phyloP scores from a whole-genome alignment of 2,888 invertebrate species.

The Bhutanitis thaidina region DNA sequence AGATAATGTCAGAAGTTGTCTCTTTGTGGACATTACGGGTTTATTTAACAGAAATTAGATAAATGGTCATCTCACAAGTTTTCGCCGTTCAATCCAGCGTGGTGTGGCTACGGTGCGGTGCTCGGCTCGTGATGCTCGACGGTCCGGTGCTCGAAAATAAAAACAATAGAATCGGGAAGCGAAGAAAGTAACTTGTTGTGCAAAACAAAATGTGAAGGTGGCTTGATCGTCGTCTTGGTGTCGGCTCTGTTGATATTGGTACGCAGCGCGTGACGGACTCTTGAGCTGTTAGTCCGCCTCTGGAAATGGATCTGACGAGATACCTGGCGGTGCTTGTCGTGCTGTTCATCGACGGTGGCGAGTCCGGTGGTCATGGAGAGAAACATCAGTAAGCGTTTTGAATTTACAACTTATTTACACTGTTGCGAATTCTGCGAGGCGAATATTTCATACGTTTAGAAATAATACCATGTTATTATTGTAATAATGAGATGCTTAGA shows the following conservation, averaged over 20 bases:
- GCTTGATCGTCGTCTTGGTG: constrained; percentile 36
- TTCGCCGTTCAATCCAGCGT: constrained; percentile 63
- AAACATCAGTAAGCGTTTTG: constrained; percentile 61
- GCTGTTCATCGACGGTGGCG: constrained; percentile 50
- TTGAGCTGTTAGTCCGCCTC: constrained; percentile 3
- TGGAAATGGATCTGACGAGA: constrained; percentile 53
- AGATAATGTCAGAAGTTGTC: constrained; percentile 54
- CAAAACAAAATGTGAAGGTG: constrained; percentile 61
- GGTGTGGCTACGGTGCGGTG: constrained; percentile 50
- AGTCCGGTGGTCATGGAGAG: constrained; percentile 63
- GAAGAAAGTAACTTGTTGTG: constrained; percentile 50
- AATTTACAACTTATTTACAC: neutral
- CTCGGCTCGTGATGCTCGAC: constrained; percentile 39
- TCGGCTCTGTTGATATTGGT: constrained; percentile 35
- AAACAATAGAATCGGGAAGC: constrained; percentile 41
- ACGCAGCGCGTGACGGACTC: constrained; percentile 24
- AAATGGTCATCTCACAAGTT: constrained; percentile 74
- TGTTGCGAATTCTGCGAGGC: neutral
- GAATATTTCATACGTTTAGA: constrained; percentile 2
- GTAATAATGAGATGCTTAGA: too few relatives aligned
- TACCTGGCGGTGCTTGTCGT: constrained; percentile 53
- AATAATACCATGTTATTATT: neutral
- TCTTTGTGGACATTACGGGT: constrained; percentile 75
- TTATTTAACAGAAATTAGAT: constrained; percentile 79
- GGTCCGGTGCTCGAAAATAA: constrained; percentile 46